Base-by-base conservation (phyloP, 2,888 invertebrate species). In the Aproaerema taeniolella region DNA sequence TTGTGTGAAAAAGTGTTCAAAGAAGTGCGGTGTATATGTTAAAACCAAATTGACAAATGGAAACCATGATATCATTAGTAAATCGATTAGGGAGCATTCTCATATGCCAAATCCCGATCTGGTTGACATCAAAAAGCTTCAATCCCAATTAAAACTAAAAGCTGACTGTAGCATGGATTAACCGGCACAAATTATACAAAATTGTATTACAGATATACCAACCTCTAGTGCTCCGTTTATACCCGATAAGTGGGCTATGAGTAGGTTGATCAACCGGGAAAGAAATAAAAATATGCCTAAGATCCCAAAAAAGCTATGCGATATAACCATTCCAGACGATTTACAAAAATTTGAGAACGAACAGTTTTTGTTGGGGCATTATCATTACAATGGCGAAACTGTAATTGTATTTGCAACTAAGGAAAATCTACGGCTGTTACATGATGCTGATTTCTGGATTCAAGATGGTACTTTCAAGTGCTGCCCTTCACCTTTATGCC, bases 1-100 rank as follows among this genome's bases (percentile, higher is more conserved):
- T 31, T 39, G 33, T 7, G 33, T 25, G n/a, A 8, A 31, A 31
- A 39, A 32, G 25, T 31, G 8, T 13, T 11, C 2, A 2, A n/a
- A 10, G 13, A 12, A 24, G 13, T 25, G 35, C 25, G 7, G 10
- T 9, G 35, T 16, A 8, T 28, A n/a, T 6, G 3, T 28, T 26
- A 35, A 35, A 25, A 35, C 24, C 4, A 13, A 12, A 2, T 10
- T 16, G 14, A n/a, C 13, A 12, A 26, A 7, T 3, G 28, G n/a
- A 8, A 3, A 25, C 6, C 35, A 35, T 35, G 2, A 2, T 25
- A n/a, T 35, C 13, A 9, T 14, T 8, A 35, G 16, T 35, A 25
- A 25, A 26, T 16, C 10, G 14, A 26, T 35, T 7, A 13, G 16
- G 17, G 14, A 25, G 2, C 28, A 36, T 26, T 14, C 2, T n/a